These are phyloP conservation scores for Neolamprologus longior DNA, from an alignment of 2,113 vertebrate species.

Conservation along the genomic window DNA sequence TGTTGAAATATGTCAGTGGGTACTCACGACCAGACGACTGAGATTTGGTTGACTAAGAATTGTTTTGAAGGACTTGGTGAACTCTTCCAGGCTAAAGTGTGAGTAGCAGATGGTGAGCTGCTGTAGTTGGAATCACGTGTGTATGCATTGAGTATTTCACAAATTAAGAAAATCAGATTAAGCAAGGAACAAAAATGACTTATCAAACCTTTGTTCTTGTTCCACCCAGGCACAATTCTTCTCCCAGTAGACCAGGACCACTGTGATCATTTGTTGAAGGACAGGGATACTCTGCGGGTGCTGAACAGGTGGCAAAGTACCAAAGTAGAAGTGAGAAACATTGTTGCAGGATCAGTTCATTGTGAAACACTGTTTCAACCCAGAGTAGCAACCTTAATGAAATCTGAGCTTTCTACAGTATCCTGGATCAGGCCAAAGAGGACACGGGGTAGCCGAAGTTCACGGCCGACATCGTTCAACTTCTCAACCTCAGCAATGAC, in stretches of 20 bases:
- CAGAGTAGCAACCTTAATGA: conserved; percentile 68
- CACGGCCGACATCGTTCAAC: conserved; percentile 53
- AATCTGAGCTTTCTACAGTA: conserved; percentile 57
- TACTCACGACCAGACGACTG: too few relatives aligned
- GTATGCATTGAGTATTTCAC: neutral
- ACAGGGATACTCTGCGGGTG: conserved; percentile 32
- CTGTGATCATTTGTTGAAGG: conserved; percentile 52
- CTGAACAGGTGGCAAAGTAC: neutral
- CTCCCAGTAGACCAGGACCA: conserved; percentile 59
- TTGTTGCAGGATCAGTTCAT: neutral
- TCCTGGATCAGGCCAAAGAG: conserved; percentile 71
- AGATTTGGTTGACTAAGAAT: too few relatives aligned
- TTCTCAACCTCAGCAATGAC: conserved; percentile 60
- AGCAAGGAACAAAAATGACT: neutral
- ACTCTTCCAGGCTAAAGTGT: conserved; percentile 20
- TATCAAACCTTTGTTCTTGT: conserved; percentile 48
- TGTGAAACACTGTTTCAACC: neutral
- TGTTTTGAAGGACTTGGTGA: too few relatives aligned
- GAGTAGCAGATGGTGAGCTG: neutral
- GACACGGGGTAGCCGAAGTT: conserved; percentile 72
- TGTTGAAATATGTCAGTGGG: too few relatives aligned
- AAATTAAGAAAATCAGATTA: rapidly evolving
- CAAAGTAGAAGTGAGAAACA: neutral
- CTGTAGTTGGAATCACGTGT: rapidly evolving
- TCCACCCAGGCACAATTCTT: conserved; percentile 46